phyloP scores from a whole-genome alignment of 2,797 vertebrate species.

The Linurgus olivaceus region DNA sequence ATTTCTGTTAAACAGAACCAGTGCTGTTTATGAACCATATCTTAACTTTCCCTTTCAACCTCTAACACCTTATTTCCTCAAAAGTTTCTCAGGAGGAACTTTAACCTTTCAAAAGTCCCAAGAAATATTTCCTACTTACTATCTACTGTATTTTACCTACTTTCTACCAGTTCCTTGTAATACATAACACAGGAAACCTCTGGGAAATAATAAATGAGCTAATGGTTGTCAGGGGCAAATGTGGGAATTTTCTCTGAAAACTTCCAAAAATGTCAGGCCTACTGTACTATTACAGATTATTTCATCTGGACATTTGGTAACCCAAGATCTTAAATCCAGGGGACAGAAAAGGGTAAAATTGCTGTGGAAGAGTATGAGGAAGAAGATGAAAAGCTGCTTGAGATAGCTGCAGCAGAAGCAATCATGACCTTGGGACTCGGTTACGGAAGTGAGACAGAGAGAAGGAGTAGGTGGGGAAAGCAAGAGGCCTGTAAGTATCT shows the following conservation, averaged over 20 bases:
- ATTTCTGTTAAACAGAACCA: neutral
- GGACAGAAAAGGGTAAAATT: neutral
- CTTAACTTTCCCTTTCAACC: constrained; percentile 45
- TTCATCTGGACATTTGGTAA: neutral
- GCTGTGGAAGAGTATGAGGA: neutral
- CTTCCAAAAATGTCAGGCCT: neutral
- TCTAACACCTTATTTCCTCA: constrained; percentile 7
- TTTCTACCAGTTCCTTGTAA: constrained; percentile 30
- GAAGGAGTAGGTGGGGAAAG: neutral
- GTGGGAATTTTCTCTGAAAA: constrained; percentile 45
- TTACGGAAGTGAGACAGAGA: neutral
- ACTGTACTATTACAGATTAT: neutral
- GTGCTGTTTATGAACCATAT: neutral
- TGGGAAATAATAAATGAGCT: constrained; percentile 44
- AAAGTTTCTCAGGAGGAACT: constrained; percentile 30
- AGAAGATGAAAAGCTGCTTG: neutral
- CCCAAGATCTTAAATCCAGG: neutral
- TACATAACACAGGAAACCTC: constrained; percentile 23
- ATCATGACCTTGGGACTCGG: neutral
- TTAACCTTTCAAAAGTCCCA: constrained; percentile 20
- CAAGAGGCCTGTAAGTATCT: neutral
- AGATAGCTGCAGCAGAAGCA: neutral
- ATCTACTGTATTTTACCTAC: neutral
- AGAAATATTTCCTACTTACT: constrained; percentile 8
- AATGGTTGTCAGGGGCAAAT: constrained; percentile 3